These are phyloP conservation scores for Mionectes macconnelli DNA, from an alignment of 2,113 vertebrate species.

Conservation along the genomic window DNA sequence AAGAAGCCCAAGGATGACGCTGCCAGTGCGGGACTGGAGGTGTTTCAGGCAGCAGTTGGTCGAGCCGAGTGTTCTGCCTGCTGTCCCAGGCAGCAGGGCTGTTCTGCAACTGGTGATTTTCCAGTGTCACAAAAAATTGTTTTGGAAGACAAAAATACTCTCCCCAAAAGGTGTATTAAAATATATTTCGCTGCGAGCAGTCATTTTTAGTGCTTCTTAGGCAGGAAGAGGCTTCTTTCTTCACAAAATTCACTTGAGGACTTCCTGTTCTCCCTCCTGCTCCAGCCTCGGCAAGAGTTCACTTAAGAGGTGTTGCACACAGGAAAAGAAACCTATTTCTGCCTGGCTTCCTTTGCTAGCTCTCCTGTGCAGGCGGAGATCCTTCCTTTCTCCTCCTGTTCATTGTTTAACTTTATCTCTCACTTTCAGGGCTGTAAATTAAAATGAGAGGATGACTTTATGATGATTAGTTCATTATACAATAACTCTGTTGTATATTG, in stretches of 20 bases:
- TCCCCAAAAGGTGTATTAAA: neutral
- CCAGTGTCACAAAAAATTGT: neutral
- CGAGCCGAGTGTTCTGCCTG: neutral
- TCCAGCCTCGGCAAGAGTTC: neutral
- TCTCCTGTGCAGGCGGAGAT: neutral
- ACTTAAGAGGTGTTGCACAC: neutral
- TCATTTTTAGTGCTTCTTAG: neutral
- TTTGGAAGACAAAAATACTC: neutral
- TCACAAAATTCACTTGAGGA: neutral
- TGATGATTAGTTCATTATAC: slow-evolving; percentile 53
- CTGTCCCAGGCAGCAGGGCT: neutral
- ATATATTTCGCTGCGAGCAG: neutral
- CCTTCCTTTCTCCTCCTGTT: slow-evolving; percentile 9
- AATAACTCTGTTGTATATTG: slow-evolving; percentile 33
- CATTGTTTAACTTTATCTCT: slow-evolving; percentile 57
- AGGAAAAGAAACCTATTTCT: neutral
- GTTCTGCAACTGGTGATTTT: neutral
- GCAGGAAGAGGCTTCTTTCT: neutral
- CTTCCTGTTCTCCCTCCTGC: neutral
- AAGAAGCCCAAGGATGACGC: neutral
- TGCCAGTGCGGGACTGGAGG: fast-evolving
- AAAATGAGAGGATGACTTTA: slow-evolving; percentile 38
- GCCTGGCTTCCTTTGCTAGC: neutral
- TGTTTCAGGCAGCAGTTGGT: neutral
- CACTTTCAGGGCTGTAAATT: slow-evolving; percentile 51